A percentile compares a stretch with the other conserved stretches of the same genome.
phyloP scores from a whole-genome alignment of 2,797 vertebrate species.

The Peromyscus melanophrys region DNA sequence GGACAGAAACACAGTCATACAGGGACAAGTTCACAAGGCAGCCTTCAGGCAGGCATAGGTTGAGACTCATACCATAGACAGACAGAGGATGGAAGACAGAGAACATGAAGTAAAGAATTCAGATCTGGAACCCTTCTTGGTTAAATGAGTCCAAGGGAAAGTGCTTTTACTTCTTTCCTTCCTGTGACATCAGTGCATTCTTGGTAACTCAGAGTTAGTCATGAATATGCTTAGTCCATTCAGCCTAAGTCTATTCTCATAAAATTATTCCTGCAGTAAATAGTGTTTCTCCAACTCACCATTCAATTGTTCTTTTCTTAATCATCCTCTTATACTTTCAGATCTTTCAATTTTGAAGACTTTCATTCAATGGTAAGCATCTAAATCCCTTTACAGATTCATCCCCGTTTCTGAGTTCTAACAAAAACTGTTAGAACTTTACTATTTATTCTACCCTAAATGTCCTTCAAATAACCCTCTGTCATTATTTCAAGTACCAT shows the following conservation, averaged over 20 bases:
- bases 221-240: not conserved
- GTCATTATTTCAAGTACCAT: not conserved
- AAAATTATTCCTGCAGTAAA: slow-evolving; percentile 6
- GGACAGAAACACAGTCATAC: not conserved
- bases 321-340: not conserved
- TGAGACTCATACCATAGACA: not conserved
- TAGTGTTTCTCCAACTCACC: not conserved
- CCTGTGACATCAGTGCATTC: not conserved
- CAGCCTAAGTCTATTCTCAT: not conserved
- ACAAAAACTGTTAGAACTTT: not conserved
- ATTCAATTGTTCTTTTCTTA: not conserved
- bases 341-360: not conserved
- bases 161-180: not conserved
- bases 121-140: not conserved
- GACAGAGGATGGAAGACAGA: not conserved
- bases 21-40: not conserved
- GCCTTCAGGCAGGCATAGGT: not conserved
- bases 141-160: not conserved
- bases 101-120: not conserved
- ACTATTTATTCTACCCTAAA: slow-evolving; percentile 16
- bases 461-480: slow-evolving; percentile 19
- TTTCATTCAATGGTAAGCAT: not conserved
- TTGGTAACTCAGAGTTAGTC: not conserved
- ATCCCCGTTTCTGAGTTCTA: slow-evolving; percentile 17
- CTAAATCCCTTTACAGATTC: slow-evolving; percentile 21